A percentile compares a stretch with the other conserved stretches of the same genome.
Conservation (phyloP, 2,797 vertebrate genomes). For the Scolopax bukidnonensis region DNA sequence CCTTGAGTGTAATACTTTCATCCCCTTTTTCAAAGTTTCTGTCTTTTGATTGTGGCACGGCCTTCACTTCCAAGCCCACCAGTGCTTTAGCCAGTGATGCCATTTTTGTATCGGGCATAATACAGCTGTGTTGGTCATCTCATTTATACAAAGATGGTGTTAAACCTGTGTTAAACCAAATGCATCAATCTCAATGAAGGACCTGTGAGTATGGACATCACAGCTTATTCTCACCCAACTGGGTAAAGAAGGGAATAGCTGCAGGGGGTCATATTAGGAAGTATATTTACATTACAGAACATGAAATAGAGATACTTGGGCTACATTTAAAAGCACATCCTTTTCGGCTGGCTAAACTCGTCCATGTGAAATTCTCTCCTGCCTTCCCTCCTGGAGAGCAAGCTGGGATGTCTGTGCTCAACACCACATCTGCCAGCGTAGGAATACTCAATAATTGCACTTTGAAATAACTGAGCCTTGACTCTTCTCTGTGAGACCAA, state of each 20-base stretch:
- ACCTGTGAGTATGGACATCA: background rate
- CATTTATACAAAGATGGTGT: background rate
- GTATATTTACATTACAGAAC: background rate
- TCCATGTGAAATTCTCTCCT: background rate
- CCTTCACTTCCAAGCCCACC: background rate
- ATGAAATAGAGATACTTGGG: background rate
- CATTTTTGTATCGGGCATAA: background rate
- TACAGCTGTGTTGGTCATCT: background rate
- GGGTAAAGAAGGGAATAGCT: background rate
- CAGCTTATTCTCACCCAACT: background rate
- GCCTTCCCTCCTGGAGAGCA: background rate
- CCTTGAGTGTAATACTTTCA: background rate
- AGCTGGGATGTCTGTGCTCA: background rate
- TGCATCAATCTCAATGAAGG: background rate
- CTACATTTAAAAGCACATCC: background rate
- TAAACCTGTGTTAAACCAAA: background rate
- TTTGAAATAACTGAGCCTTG: background rate
- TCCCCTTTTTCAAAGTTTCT: background rate
- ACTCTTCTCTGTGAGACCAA: background rate
- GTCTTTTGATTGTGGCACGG: background rate
- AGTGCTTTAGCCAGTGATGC: background rate
- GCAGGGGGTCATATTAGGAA: background rate
- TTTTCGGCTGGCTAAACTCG: background rate
- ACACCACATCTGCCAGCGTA: rapidly evolving
- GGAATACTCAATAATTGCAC: background rate